Conservation (phyloP, 2,113 vertebrate species). For the Tapirus terrestris region DNA sequence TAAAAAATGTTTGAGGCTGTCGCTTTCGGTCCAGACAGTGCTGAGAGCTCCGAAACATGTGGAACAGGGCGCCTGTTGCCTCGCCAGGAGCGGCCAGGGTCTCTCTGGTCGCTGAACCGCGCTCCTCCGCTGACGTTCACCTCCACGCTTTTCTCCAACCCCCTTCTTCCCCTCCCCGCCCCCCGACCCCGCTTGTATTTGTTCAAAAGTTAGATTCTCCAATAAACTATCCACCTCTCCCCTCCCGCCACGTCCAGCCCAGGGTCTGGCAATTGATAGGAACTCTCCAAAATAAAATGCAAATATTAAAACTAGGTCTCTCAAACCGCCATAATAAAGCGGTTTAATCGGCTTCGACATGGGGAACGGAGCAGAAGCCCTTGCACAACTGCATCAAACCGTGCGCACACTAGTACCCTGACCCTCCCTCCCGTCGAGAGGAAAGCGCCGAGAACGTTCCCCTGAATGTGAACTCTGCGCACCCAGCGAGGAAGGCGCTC, state of each 20-base stretch:
- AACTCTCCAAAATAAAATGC: neutral
- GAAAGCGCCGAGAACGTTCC: neutral
- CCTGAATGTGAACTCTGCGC: fast-evolving
- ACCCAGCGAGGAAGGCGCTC: neutral
- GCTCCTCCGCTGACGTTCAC: fast-evolving
- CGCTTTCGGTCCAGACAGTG: neutral
- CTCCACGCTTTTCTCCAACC: neutral
- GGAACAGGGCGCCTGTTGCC: neutral
- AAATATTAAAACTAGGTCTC: neutral
- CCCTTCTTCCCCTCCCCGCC: too few species aligned
- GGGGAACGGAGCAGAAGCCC: too few species aligned
- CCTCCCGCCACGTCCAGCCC: fast-evolving
- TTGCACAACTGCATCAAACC: fast-evolving
- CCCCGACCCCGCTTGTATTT: neutral
- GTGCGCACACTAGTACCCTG: fast-evolving
- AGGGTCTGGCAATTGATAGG: too few species aligned
- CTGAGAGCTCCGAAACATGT: too few species aligned
- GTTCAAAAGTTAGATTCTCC: constrained; percentile 12
- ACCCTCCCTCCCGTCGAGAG: fast-evolving
- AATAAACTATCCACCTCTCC: neutral
- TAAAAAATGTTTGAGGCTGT: neutral
- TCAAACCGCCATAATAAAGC: neutral
- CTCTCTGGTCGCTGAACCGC: fast-evolving
- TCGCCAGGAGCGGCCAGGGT: fast-evolving
- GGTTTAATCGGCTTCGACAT: neutral